Base-by-base conservation (phyloP, 1,140 invertebrate species). In the Drosophila nikananu region DNA sequence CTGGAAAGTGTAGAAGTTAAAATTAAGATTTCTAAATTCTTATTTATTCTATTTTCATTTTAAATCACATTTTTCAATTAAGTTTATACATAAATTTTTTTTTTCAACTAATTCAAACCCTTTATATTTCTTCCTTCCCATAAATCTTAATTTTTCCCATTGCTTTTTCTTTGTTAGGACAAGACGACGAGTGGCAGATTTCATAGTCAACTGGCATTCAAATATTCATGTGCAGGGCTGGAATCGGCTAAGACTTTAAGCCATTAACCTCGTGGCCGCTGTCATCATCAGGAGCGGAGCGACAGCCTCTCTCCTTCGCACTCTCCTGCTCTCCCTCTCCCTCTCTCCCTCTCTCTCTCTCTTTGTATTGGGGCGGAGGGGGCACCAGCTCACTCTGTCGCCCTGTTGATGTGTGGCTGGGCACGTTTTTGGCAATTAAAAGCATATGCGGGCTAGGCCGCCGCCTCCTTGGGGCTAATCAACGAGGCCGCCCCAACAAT, bases 401-500 rank as follows among this genome's bases (percentile, higher is more conserved):
- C 27, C 67, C 54, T 68, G 75, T 67, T 77, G 68, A 84, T 81
- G 65, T 81, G 73, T 86, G 78, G 73, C 74, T 71, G 68, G 70
- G 73, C 60, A 66, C 51, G 71, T 70, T 80, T 83, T 82, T 70
- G 83, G 80, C 83, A 86, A 86, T 87, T 86, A 86, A 84, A 90
- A 75, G 86, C 81, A 90, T 89, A 89, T 89, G 84, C 84, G 84
- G 86, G 84, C 75, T 60, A 80, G 55, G 61, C 57, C 44, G 59
- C 74, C 63, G 59, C 35, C 74, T 61, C 81, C 57, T 86, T 57
- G 63, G 81, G 86, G 84, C 84, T 90, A 90, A 89, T 89, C 84
- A 89, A 82, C 81, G 78, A 70, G 64, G 77, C 51, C 81, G 66
- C 64, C 83, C 83, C 78, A 80, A 64, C 83, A 77, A 87, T 83